phyloP scores from a whole-genome alignment of 2,113 vertebrate genomes.

The Melanostigma gelatinosum region DNA sequence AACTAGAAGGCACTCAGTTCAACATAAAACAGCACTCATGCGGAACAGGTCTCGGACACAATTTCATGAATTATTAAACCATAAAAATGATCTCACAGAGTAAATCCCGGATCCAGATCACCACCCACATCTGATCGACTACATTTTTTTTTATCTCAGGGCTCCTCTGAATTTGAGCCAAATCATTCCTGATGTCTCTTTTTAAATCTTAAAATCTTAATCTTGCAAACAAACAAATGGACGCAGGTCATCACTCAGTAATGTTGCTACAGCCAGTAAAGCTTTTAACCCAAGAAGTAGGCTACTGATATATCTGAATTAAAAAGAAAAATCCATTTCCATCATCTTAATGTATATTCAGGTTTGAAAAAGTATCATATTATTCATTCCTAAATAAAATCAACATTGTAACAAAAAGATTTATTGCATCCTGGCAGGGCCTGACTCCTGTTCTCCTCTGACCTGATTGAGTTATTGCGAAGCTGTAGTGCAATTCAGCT shows the following conservation, averaged over 20 bases:
- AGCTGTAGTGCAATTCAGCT: constrained; percentile 11
- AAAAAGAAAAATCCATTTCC: background rate
- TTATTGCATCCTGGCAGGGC: background rate
- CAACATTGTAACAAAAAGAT: background rate
- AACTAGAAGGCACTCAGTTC: constrained; percentile 23
- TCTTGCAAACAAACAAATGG: constrained; percentile 40
- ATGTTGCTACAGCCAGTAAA: background rate
- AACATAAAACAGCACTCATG: constrained; percentile 27
- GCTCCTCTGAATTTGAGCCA: constrained; percentile 13
- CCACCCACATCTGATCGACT: constrained; percentile 22
- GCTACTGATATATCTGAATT: background rate
- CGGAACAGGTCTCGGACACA: background rate
- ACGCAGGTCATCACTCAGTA: background rate
- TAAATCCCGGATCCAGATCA: constrained; percentile 22
- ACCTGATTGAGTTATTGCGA: constrained; percentile 29
- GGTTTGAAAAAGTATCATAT: background rate
- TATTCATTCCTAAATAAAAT: background rate
- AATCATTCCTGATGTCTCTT: constrained; percentile 26
- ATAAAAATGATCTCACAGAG: background rate
- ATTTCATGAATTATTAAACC: constrained; percentile 12
- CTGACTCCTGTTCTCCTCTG: constrained; percentile 36
- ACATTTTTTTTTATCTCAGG: background rate
- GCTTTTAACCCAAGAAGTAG: background rate
- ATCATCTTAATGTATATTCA: background rate
- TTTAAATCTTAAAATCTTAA: constrained; percentile 3